These are phyloP conservation scores for Rhimphoctona megacephalus DNA, from an alignment of 2,888 invertebrate genomes.

Conservation along the genomic window DNA sequence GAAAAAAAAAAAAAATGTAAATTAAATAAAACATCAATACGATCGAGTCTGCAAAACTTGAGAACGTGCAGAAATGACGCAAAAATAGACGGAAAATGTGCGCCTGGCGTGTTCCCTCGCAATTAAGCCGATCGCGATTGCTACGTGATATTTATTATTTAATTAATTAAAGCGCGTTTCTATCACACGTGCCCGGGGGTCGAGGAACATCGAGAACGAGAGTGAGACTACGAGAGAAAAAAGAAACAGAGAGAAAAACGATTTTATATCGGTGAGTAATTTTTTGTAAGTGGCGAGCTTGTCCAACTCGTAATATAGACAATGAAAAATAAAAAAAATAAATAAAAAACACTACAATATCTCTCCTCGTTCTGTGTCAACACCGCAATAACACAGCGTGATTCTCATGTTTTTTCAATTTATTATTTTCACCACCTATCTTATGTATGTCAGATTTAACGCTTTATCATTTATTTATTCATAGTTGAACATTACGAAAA, in stretches of 20 bases:
- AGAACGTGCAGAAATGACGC: constrained; percentile 23
- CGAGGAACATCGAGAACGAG: constrained; percentile 23
- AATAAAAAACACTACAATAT: constrained; percentile 19
- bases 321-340: constrained; percentile 6
- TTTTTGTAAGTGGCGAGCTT: constrained; percentile 22
- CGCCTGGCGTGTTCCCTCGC: constrained; percentile 75
- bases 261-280: constrained; percentile 40
- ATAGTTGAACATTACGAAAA: neutral
- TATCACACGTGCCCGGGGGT: constrained; percentile 25
- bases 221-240: neutral
- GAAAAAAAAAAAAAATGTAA: constrained; percentile 5
- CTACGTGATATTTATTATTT: constrained; percentile 79
- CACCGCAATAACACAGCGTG: constrained; percentile 15
- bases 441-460: neutral
- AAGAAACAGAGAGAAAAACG: constrained; percentile 6
- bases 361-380: constrained; percentile 43
- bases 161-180: constrained; percentile 76
- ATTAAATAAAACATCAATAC: neutral
- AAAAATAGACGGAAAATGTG: constrained; percentile 40
- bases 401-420: constrained; percentile 68
- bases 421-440: constrained; percentile 33
- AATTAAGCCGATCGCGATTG: constrained; percentile 78
- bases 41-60: constrained; percentile 15
- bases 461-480: constrained; percentile 27
- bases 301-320: constrained; percentile 32